Percentiles rank a stretch among this genome's conserved stretches.
These are phyloP conservation scores for Emmelina monodactyla DNA, from an alignment of 2,888 invertebrate genomes.

Conservation along the genomic window DNA sequence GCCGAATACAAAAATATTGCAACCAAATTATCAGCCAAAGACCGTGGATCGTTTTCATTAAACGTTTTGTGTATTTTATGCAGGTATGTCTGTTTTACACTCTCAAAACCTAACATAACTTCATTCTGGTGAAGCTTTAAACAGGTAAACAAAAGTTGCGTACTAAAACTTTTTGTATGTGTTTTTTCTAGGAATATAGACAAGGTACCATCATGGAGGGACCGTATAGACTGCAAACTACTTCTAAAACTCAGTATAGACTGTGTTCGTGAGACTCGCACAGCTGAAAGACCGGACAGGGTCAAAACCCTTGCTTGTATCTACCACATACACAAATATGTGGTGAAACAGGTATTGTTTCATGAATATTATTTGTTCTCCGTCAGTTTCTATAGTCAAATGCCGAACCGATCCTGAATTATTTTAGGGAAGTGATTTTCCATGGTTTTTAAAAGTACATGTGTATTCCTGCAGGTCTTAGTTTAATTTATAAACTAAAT, in stretches of 20 bases:
- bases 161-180: background rate
- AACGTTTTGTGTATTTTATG: constrained; percentile 47
- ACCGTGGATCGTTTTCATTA: constrained; percentile 33
- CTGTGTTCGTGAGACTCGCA: constrained; percentile 33
- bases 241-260: constrained; percentile 33
- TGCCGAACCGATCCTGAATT: too few relatives aligned
- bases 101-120: background rate
- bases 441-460: background rate
- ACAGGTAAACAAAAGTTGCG: background rate
- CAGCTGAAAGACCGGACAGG: constrained; percentile 24
- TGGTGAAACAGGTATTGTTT: constrained; percentile 26
- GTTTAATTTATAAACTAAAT: background rate
- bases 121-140: background rate
- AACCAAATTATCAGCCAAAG: constrained; percentile 27
- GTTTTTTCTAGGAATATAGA: constrained; percentile 38
- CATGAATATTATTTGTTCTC: background rate
- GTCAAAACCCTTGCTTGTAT: constrained; percentile 41
- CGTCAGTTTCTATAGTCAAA: too few relatives aligned
- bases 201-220: constrained; percentile 38
- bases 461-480: background rate
- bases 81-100: constrained; percentile 30
- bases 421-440: too few relatives aligned
- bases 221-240: constrained; percentile 26
- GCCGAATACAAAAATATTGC: constrained; percentile 29
- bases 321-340: constrained; percentile 38